Base-by-base conservation (phyloP, 1,140 invertebrate species). In the Trichonephila clavata region DNA sequence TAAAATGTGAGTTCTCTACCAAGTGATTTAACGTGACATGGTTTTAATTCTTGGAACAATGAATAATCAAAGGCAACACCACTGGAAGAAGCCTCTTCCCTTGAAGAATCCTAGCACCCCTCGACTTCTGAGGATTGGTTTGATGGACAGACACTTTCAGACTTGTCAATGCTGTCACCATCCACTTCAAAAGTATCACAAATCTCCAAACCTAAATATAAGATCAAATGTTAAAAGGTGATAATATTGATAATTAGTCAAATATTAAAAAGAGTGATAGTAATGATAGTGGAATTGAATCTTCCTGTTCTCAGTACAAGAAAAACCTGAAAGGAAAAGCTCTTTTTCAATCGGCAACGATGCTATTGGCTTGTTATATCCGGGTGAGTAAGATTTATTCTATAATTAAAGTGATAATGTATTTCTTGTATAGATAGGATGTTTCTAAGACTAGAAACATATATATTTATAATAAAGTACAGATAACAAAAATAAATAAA, bases 181-280 rank as follows among this genome's bases (percentile, higher is more conserved):
- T 6, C 71, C 13, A 20, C 27, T 1, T 16, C 16, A 18, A 77
- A 39, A 77, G 8, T 3, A 39, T 27, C 71, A 20, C 24, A 13
- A n/a, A 20, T 24, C 81, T 59, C 50, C 81, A 16, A 13, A 32
- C 24, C 16, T 21, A 81, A 50, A 60, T 24, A n/a, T 18, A 0
- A n/a, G n/a, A n/a, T n/a, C n/a, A n/a, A n/a, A n/a, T n/a, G n/a
- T n/a, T n/a, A n/a, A n/a, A n/a, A n/a, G n/a, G n/a, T n/a, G n/a
- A n/a, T n/a, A n/a, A n/a, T n/a, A n/a, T n/a, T n/a, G n/a, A n/a
- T n/a, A n/a, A n/a, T n/a, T n/a, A 8, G 0, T n/a, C 32, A 1
- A 71, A 86, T 24, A 24, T 89, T 8, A 89, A 89, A 57, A 89
- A 68, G 7, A 71, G 39, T 50, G 86, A 89, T 1, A 89, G 86